Percentiles rank a stretch among this genome's conserved stretches.
Conservation (phyloP, 2,113 vertebrate species). For the Trogon melanurus region DNA sequence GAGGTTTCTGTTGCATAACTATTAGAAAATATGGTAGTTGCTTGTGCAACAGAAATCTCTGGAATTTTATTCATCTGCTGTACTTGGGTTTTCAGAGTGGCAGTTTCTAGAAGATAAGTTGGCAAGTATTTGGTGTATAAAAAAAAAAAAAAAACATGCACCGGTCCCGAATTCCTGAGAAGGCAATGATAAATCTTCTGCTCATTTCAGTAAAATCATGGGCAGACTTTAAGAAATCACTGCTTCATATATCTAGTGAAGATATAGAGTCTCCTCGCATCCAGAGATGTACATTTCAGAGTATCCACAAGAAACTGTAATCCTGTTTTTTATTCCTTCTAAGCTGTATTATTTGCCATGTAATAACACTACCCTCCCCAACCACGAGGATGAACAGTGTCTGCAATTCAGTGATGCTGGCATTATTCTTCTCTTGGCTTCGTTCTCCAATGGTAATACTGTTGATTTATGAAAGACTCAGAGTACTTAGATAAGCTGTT, state of each 20-base stretch:
- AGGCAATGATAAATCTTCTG: background rate
- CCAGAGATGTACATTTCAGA: background rate
- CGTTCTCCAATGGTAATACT: conserved; percentile 1
- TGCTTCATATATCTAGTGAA: background rate
- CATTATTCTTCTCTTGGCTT: background rate
- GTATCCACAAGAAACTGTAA: background rate
- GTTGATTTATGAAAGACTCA: conserved; percentile 34
- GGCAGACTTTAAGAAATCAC: background rate
- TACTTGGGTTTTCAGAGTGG: background rate
- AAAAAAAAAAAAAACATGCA: background rate
- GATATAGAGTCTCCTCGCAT: background rate
- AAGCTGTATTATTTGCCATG: background rate
- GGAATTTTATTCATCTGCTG: background rate
- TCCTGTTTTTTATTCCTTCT: background rate
- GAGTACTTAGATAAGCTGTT: conserved; percentile 38
- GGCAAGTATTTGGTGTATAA: background rate
- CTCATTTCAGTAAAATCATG: background rate
- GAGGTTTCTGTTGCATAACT: background rate
- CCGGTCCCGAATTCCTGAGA: background rate
- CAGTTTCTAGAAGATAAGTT: background rate
- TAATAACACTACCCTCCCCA: background rate
- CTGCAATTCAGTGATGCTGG: background rate
- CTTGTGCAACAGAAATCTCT: background rate
- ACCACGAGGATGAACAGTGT: background rate
- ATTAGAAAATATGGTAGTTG: background rate